Evolutionary conservation across 2,888 invertebrate species (phyloP), one percentile per base, ranked within the genome.

Genomic region (Camponotus fellah): DNA sequence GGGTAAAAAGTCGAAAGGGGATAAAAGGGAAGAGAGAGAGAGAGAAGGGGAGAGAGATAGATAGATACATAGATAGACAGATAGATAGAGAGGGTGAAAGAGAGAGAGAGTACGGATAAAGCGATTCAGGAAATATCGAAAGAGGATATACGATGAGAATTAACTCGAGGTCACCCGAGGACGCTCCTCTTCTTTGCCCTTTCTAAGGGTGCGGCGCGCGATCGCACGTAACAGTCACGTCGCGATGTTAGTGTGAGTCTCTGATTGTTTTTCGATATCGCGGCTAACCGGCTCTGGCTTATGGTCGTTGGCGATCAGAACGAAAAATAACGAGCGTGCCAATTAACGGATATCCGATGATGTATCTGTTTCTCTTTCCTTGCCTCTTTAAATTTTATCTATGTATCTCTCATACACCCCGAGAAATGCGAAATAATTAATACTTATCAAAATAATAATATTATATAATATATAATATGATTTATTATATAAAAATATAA

Each of bases 221-320:
- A 66, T 46, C 43, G 68, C 40, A 76, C 76, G 72, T 53, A 46
- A 14, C 2, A 62, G 62, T 43, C 46, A 46, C 66, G 43, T 12
- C 21, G 34, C n/a, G n/a, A 9, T 64, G 84, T 12, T 82, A 62
- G 82, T 62, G 82, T 65, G 85, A 84, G 76, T 84, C 90, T 88
- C 21, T 85, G 89, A 91, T 91, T 92, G 91, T 91, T 91, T 92
- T 92, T 91, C 91, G 88, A 91, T 91, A 91, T 84, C 88, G 79
- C 77, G 76, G 82, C 82, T 72, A 85, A 88, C 85, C 84, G 85
- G 84, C 74, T 74, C 66, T 66, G 69, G 62, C 21, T 69, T 72
- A 46, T 32, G 0, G 34, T 46, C 60, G 49, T 68, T 9, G 58
- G 37, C 5, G 46, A n/a, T 65, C 68, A 77, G 74, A 85, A 82